Conservation (phyloP, 2,797 vertebrate genomes). For the Orestias chungarensis region DNA sequence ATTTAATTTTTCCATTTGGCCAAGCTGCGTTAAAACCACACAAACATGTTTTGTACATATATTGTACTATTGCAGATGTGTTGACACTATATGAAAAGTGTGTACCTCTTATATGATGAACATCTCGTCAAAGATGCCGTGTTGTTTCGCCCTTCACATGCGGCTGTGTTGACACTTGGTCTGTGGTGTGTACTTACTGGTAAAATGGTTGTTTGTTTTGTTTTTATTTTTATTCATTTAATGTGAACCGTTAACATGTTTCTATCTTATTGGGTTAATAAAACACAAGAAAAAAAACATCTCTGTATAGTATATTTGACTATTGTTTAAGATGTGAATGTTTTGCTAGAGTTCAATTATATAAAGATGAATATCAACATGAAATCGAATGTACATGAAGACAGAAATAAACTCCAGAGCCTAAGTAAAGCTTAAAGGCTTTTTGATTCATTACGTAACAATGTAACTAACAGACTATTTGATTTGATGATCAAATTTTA, state of each 20-base stretch:
- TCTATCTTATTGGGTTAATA: conserved; percentile 83
- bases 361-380: conserved; percentile 82
- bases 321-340: conserved; percentile 86
- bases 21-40: conserved; percentile 18
- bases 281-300: conserved; percentile 71
- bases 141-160: conserved; percentile 40
- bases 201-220: conserved; percentile 64
- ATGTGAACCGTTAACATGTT: conserved; percentile 78
- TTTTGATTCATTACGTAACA: conserved; percentile 19
- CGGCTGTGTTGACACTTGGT: conserved; percentile 42
- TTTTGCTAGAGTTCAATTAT: conserved; percentile 91
- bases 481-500: not conserved
- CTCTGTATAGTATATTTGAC: conserved; percentile 86
- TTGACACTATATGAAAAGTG: conserved; percentile 53
- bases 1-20: not conserved
- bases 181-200: conserved; percentile 68
- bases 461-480: not conserved
- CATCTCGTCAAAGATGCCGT: conserved; percentile 10
- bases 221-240: conserved; percentile 72
- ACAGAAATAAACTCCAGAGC: conserved; percentile 73
- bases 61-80: conserved; percentile 43
- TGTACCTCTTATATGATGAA: conserved; percentile 34
- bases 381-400: conserved; percentile 82
- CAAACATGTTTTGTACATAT: conserved; percentile 55
- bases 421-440: conserved; percentile 32